These are phyloP conservation scores for Belgica antarctica DNA, from an alignment of 2,888 invertebrate species.

Conservation along the genomic window DNA sequence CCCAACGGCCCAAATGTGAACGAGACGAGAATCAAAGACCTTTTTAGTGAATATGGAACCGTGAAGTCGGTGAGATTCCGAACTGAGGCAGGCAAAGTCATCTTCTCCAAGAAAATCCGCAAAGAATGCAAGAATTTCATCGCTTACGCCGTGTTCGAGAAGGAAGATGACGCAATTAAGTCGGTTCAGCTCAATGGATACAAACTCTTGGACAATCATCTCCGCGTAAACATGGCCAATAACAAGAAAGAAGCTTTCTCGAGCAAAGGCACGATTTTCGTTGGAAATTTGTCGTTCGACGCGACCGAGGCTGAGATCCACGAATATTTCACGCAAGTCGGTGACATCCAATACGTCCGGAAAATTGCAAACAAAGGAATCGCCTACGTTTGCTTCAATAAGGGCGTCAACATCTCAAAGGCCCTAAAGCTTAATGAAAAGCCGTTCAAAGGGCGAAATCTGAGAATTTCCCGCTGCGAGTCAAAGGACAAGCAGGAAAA, in stretches of 20 bases:
- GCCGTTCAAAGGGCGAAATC: slow-evolving; percentile 10
- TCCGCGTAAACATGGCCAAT: slow-evolving; percentile 50
- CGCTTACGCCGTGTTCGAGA: slow-evolving; percentile 51
- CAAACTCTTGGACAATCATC: slow-evolving; percentile 50
- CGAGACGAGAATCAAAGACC: slow-evolving; percentile 49
- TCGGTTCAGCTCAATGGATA: slow-evolving; percentile 51
- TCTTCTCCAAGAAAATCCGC: slow-evolving; percentile 51
- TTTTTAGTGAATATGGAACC: slow-evolving; percentile 49
- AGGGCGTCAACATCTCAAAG: slow-evolving; percentile 33
- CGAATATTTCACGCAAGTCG: slow-evolving; percentile 53
- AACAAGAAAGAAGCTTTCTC: slow-evolving; percentile 46
- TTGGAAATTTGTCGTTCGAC: slow-evolving; percentile 53
- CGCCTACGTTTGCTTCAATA: slow-evolving; percentile 53
- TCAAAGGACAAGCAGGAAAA: slow-evolving; percentile 41
- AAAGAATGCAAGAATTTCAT: slow-evolving; percentile 49
- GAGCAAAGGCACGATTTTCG: slow-evolving; percentile 51
- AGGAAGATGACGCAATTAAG: slow-evolving; percentile 48
- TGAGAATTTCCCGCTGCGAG: slow-evolving; percentile 23
- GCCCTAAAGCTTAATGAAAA: slow-evolving; percentile 22
- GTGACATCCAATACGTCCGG: slow-evolving; percentile 53
- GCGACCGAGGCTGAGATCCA: slow-evolving; percentile 52
- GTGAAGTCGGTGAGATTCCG: slow-evolving; percentile 51
- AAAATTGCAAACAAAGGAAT: slow-evolving; percentile 51
- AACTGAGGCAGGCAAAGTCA: slow-evolving; percentile 50
- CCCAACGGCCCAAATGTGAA: slow-evolving; percentile 51